phyloP scores from a whole-genome alignment of 1,140 invertebrate species.

The Pygmarrhopalites habei region DNA sequence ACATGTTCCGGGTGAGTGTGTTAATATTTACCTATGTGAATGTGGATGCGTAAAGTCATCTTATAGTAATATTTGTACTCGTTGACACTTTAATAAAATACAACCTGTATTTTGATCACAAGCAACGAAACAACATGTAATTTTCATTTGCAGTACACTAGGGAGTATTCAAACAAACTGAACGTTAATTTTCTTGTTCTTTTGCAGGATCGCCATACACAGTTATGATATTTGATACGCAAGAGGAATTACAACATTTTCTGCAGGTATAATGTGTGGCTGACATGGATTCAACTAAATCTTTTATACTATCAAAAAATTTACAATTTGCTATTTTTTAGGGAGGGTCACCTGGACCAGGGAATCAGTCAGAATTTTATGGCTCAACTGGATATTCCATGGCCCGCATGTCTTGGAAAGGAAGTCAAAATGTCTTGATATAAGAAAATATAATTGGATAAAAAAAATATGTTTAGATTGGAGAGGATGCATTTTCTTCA shows the following conservation, averaged over 20 bases:
- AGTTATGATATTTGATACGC: conserved; percentile 98
- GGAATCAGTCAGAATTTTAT: conserved; percentile 47
- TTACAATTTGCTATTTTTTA: conserved; percentile 35
- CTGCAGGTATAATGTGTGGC: conserved; percentile 42
- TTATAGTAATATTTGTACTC: too few relatives aligned
- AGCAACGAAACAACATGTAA: too few relatives aligned
- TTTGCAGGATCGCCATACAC: conserved; percentile 95
- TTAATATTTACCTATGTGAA: too few relatives aligned
- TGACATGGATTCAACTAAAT: not conserved
- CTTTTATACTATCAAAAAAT: not conserved
- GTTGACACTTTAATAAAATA: too few relatives aligned
- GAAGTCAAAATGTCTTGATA: conserved; percentile 19
- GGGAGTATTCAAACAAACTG: too few relatives aligned
- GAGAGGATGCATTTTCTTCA: too few relatives aligned
- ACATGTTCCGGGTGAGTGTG: conserved; percentile 54
- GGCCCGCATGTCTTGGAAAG: conserved; percentile 48
- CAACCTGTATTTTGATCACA: too few relatives aligned
- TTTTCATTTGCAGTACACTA: too few relatives aligned
- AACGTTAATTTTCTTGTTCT: too few relatives aligned
- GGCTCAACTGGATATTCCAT: conserved; percentile 50
- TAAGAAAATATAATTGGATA: too few relatives aligned
- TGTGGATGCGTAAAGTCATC: too few relatives aligned
- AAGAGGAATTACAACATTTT: conserved; percentile 76
- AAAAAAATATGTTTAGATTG: too few relatives aligned
- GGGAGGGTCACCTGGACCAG: conserved; percentile 46